phyloP scores from a whole-genome alignment of 2,797 vertebrate species.

The Apogon talboti region DNA sequence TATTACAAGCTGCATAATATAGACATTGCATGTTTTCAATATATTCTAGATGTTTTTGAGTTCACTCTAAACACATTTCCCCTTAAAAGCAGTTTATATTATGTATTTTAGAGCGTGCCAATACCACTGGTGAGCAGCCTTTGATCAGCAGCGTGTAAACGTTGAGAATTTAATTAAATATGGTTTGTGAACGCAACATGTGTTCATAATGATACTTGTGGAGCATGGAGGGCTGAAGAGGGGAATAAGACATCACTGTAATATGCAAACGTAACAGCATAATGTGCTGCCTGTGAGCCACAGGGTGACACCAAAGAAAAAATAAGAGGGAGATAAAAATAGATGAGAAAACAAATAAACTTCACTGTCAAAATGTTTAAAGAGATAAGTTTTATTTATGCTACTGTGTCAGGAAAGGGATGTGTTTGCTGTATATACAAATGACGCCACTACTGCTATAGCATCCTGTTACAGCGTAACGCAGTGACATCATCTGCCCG shows the following conservation, averaged over 20 bases:
- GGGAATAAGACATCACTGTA: conserved; percentile 34
- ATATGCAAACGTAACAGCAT: conserved; percentile 26
- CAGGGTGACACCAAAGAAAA: conserved; percentile 7
- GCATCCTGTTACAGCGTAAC: conserved; percentile 36
- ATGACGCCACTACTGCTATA: conserved; percentile 26
- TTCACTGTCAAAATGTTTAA: conserved; percentile 34
- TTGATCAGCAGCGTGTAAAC: too few species aligned
- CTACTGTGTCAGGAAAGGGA: conserved; percentile 32
- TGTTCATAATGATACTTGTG: conserved; percentile 24
- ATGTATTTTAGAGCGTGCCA: too few species aligned
- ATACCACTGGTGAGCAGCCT: too few species aligned
- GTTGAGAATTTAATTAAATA: too few species aligned
- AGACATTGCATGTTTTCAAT: too few species aligned
- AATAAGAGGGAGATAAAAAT: conserved; percentile 10
- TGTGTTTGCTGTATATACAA: conserved; percentile 8
- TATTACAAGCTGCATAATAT: too few species aligned
- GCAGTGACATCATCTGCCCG: conserved; percentile 50
- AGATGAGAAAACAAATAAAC: conserved; percentile 5
- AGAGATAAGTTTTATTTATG: conserved; percentile 32
- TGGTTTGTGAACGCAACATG: conserved; percentile 7
- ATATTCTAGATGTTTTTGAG: background rate
- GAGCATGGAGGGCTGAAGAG: conserved; percentile 13
- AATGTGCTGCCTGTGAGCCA: conserved; percentile 13
- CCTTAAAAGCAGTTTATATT: background rate
- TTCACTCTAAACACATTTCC: background rate